A percentile compares a stretch with the other conserved stretches of the same genome.
These are phyloP conservation scores for Hydrophis major DNA, from an alignment of 2,797 vertebrate species.

Conservation along the genomic window DNA sequence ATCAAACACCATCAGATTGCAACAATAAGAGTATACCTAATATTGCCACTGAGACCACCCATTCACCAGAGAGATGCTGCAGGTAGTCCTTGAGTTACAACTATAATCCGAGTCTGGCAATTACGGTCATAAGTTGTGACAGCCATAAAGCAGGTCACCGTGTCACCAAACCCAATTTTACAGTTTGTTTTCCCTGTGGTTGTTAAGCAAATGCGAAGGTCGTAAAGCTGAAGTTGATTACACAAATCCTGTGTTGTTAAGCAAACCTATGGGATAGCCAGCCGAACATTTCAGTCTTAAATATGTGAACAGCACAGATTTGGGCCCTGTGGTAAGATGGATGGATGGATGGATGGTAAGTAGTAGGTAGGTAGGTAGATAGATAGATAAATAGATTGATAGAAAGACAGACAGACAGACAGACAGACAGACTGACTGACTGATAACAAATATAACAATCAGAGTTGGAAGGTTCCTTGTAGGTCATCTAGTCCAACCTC, in stretches of 20 bases:
- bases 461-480: no score
- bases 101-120: neutral
- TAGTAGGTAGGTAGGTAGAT: neutral
- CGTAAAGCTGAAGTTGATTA: neutral
- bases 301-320: neutral
- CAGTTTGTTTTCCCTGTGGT: neutral
- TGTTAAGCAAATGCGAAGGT: neutral
- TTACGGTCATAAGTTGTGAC: neutral
- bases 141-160: neutral
- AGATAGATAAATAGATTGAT: neutral
- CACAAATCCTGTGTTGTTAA: neutral
- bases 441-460: no score
- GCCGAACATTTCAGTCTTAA: neutral
- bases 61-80: neutral
- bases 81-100: neutral
- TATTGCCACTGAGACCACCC: neutral
- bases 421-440: no score
- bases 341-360: neutral
- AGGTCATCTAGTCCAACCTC: no score
- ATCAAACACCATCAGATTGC: neutral
- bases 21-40: neutral
- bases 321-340: neutral
- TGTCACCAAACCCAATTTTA: neutral
- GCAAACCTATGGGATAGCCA: neutral
- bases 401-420: no score